Evolutionary conservation across 2,888 invertebrate species (phyloP), one percentile per base, ranked within the genome.

Genomic region (Fragum sueziense): DNA sequence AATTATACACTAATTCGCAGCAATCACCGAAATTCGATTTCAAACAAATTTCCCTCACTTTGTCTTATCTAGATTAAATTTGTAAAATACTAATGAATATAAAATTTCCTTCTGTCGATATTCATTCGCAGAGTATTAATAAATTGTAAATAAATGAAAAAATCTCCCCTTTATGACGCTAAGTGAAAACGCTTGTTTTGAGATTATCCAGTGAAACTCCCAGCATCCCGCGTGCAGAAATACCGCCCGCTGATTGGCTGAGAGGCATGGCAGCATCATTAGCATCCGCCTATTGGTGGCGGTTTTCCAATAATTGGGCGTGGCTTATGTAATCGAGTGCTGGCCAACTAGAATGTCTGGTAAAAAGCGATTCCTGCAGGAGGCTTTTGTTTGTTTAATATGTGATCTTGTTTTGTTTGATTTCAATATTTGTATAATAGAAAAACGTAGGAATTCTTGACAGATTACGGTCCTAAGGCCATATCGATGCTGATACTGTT

Each of bases 131-230:
- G 65, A 62, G 59, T 65, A 62, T 78, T 78, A 84, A 84, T 84
- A 79, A 84, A 79, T 76, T 81, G 69, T 78, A 77, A 79, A 79
- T 84, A 84, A 80, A 80, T 72, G 82, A 82, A 74, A 59, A 33
- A 68, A 34, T 29, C 54, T 51, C 31, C 47, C 34, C 67, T 54
- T 73, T 51, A 51, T 22, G 62, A 65, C 70, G 59, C 25, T 67
- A 70, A 78, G 74, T 72, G 72, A 77, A 76, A 57, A 68, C 51
- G 62, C 14, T 31, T 69, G 57, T 65, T 37, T 27, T 31, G 47
- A 65, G 67, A 77, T 77, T 78, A 82, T 59, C 76, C 74, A 70
- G 69, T 76, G 34, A 74, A 57, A 71, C 57, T 65, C 67, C 34
- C 77, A 73, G 80, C 73, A 22, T 51, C 59, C 17, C 41, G 22